A percentile compares a stretch with the other conserved stretches of the same genome.
Conservation (phyloP, 1,140 invertebrate species). For the Trichoplusia ni region DNA sequence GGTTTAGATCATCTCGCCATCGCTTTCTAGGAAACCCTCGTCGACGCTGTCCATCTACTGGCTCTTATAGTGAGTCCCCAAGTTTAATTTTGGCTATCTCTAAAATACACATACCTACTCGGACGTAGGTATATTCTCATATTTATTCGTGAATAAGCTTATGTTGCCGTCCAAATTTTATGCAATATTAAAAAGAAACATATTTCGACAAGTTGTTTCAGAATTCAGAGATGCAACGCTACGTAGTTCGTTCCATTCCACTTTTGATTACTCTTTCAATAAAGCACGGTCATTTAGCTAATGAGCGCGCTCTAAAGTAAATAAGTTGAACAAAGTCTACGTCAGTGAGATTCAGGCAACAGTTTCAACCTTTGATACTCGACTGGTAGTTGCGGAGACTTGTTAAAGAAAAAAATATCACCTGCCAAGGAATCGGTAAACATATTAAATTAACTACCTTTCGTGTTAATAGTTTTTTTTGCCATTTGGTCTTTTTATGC, state of each 20-base stretch:
- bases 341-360: constrained; percentile 58
- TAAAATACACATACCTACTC: too few relatives aligned
- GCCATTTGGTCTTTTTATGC: too few relatives aligned
- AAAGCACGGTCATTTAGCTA: constrained; percentile 72
- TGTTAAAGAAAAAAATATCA: constrained; percentile 52
- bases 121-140: too few relatives aligned
- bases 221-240: constrained; percentile 21
- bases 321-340: constrained; percentile 70
- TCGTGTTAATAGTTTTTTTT: too few relatives aligned
- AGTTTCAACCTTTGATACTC: constrained; percentile 61
- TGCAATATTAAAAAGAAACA: background rate
- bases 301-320: constrained; percentile 72
- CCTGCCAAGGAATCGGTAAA: constrained; percentile 17
- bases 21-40: too few relatives aligned
- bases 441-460: too few relatives aligned
- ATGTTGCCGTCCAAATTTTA: background rate
- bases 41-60: too few relatives aligned
- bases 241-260: constrained; percentile 25
- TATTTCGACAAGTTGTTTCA: constrained; percentile 8
- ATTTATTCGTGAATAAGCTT: too few relatives aligned
- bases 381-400: constrained; percentile 43
- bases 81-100: too few relatives aligned
- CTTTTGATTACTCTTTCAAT: constrained; percentile 67
- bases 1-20: too few relatives aligned
- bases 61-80: too few relatives aligned